phyloP scores from a whole-genome alignment of 2,888 invertebrate genomes.

The Sphinx pinastri region DNA sequence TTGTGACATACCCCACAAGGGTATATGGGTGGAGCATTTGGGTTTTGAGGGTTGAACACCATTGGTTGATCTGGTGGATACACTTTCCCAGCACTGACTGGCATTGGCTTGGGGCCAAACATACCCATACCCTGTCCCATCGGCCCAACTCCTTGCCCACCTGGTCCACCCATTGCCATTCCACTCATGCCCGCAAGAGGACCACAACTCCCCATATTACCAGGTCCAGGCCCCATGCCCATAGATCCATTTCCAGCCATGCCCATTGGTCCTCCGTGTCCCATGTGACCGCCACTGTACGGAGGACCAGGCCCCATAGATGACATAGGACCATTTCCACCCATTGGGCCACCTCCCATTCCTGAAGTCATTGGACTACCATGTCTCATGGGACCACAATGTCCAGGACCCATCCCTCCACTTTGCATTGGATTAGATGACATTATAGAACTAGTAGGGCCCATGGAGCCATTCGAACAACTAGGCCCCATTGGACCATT shows the following conservation, averaged over 20 bases:
- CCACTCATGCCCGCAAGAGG: slow-evolving; percentile 81
- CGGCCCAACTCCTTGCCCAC: slow-evolving; percentile 82
- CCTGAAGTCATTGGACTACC: slow-evolving; percentile 83
- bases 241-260: slow-evolving; percentile 78
- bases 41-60: slow-evolving; percentile 99
- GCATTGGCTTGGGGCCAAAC: slow-evolving; percentile 94
- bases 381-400: slow-evolving; percentile 82
- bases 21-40: slow-evolving; percentile 98
- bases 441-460: slow-evolving; percentile 82
- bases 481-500: slow-evolving; percentile 83
- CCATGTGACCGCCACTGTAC: slow-evolving; percentile 79
- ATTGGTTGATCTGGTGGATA: slow-evolving; percentile 98
- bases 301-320: slow-evolving; percentile 80
- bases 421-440: slow-evolving; percentile 80
- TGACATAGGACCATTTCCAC: slow-evolving; percentile 78
- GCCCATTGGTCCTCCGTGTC: slow-evolving; percentile 80
- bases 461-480: slow-evolving; percentile 84
- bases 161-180: slow-evolving; percentile 80
- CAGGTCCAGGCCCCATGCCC: slow-evolving; percentile 78
- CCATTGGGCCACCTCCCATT: slow-evolving; percentile 84
- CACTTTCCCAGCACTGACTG: slow-evolving; percentile 95
- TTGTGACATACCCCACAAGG: slow-evolving; percentile 99
- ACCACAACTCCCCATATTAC: slow-evolving; percentile 80
- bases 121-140: slow-evolving; percentile 85
- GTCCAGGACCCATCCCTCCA: slow-evolving; percentile 79